Evolutionary conservation across 2,113 vertebrate genomes (phyloP).

Genomic region (Saguinus midas): DNA sequence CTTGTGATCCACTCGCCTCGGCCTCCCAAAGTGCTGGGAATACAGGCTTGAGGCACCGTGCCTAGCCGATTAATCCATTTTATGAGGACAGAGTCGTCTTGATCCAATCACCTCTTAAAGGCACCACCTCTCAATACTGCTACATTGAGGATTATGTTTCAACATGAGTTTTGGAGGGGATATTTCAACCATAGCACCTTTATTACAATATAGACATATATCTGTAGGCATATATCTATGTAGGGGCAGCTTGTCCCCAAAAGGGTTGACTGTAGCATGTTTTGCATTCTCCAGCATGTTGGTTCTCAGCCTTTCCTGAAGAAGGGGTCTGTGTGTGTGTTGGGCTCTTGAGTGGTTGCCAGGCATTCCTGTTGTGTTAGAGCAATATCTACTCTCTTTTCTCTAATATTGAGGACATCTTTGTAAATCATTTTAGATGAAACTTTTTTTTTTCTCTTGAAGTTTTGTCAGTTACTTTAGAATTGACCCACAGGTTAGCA

Average conservation of each 20-base stretch:
- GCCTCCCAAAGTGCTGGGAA: too few relatives aligned
- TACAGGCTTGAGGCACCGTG: too few relatives aligned
- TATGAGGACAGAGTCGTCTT: not conserved
- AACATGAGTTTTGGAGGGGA: not conserved
- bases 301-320: not conserved
- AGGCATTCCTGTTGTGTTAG: not conserved
- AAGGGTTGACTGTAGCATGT: not conserved
- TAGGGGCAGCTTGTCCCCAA: not conserved
- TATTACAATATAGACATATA: not conserved
- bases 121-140: not conserved
- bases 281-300: not conserved
- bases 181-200: not conserved
- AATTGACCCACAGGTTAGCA: slow-evolving; percentile 23
- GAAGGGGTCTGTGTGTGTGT: not conserved
- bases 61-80: not conserved
- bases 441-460: slow-evolving; percentile 38
- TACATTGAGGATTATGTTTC: not conserved
- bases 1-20: too few relatives aligned
- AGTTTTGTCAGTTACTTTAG: slow-evolving; percentile 40
- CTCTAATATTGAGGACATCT: slow-evolving; percentile 23
- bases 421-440: slow-evolving; percentile 37
- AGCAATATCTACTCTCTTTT: not conserved
- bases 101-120: not conserved
- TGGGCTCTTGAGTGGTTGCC: not conserved
- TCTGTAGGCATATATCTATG: not conserved